Evolutionary conservation across 2,113 vertebrate genomes (phyloP), one percentile per base, ranked within the genome.

Genomic region (Rhineura floridana): DNA sequence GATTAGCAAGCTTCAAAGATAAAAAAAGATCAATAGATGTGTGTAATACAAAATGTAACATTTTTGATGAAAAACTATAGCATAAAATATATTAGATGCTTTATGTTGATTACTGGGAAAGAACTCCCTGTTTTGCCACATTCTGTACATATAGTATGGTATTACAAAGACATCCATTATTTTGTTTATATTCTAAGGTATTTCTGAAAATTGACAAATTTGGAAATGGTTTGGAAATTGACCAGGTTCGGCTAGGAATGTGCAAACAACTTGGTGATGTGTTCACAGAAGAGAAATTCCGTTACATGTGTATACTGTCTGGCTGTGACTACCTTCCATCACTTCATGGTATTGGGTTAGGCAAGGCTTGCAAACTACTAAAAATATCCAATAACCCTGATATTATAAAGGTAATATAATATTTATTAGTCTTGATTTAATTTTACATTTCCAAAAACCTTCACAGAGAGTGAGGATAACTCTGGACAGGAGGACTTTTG

Each of bases 281-380:
- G 4, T 99, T 99, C 94, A 99, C 99, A 0, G 98, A 99, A 93
- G 98, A 99, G 92, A 99, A 98, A 92, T 99, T 99, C 85, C 98
- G 99, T 23, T 96, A 99, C 82, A 99, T 99, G 99, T 99, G 99
- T 93, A 99, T 99, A 93, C 97, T 99, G n/a, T 98, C 98, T 0
- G 99, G 99, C 84, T 99, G 99, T n/a, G 99, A 99, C 93, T 99
- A 99, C 78, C 97, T 99, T n/a, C 17, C 98, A 0, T 99, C 99
- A 0, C 96, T 99, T 77, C 97, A 98, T 12, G 99, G 99, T 78
- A 99, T 99, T 10, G 99, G 99, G 4, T 95, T 99, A 88, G 98
- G 97, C n/a, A 99, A 99, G 94, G 98, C 99, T 0, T 99, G 98
- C 96, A 99, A 98, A 91, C 96, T 99, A 23, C 91, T 99, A 3